These are phyloP conservation scores for Macaca mulatta DNA, from an alignment of 2,113 vertebrate genomes.

Conservation along the genomic window DNA sequence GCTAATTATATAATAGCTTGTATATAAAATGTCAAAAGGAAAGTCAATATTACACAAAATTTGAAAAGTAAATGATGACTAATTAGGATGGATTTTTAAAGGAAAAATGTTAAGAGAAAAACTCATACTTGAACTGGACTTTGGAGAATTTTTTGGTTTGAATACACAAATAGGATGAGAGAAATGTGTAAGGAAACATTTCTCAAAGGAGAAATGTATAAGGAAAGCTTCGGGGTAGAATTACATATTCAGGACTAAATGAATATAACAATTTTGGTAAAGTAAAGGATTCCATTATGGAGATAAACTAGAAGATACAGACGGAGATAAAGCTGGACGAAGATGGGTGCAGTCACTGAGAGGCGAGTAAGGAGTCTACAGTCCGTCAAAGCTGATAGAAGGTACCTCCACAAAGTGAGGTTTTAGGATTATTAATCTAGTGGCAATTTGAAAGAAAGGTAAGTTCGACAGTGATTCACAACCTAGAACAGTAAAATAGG, in stretches of 20 bases:
- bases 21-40: neutral
- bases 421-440: neutral
- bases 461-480: neutral
- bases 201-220: neutral
- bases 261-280: neutral
- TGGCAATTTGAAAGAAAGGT: neutral
- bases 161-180: neutral
- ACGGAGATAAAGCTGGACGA: neutral
- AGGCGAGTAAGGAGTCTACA: neutral
- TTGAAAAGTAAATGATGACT: neutral
- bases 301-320: neutral
- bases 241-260: neutral
- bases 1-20: neutral
- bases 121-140: neutral
- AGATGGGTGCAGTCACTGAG: neutral
- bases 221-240: neutral
- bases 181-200: neutral
- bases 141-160: neutral
- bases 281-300: neutral
- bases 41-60: neutral
- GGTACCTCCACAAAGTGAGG: accelerated
- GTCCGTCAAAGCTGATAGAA: neutral
- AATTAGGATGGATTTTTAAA: neutral
- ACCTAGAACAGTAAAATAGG: neutral
- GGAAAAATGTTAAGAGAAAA: neutral